Percentiles rank a stretch among this genome's conserved stretches.
phyloP scores from a whole-genome alignment of 2,797 vertebrate genomes.

The Loriculus beryllinus region DNA sequence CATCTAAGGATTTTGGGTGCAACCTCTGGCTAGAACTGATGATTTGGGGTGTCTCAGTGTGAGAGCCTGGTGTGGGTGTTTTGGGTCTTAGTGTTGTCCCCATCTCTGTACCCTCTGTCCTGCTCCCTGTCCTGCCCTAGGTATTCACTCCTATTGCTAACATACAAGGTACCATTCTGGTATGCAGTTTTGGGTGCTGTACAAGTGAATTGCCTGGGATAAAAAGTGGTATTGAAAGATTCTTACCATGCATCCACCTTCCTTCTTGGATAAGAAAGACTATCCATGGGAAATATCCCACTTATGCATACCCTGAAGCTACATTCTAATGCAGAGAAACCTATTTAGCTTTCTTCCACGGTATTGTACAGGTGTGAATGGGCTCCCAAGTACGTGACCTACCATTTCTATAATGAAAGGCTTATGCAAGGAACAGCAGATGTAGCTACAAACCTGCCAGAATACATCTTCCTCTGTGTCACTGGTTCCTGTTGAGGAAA shows the following conservation, averaged over 20 bases:
- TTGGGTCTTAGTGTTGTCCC: fast-evolving
- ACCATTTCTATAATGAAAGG: not conserved
- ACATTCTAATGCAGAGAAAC: not conserved
- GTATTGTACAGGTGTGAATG: not conserved
- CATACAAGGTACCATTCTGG: not conserved
- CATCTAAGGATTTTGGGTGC: not conserved
- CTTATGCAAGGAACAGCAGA: not conserved
- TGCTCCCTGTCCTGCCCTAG: not conserved
- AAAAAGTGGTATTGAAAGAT: not conserved
- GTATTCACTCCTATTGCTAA: not conserved
- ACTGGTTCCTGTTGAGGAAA: not conserved
- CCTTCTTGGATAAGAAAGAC: not conserved
- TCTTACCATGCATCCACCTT: not conserved
- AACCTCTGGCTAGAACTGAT: not conserved
- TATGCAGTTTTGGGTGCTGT: not conserved
- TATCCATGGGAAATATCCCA: not conserved
- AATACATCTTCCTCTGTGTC: not conserved
- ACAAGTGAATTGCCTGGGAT: not conserved
- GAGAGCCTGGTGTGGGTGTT: not conserved
- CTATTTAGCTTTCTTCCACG: not conserved
- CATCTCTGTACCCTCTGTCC: fast-evolving
- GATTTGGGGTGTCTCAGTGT: not conserved
- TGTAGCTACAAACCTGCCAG: not conserved
- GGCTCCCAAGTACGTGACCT: not conserved
- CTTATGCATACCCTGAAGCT: fast-evolving